A percentile compares a stretch with the other conserved stretches of the same genome.
phyloP scores from a whole-genome alignment of 2,888 invertebrate genomes.

The Caenorhabditis imperialis region DNA sequence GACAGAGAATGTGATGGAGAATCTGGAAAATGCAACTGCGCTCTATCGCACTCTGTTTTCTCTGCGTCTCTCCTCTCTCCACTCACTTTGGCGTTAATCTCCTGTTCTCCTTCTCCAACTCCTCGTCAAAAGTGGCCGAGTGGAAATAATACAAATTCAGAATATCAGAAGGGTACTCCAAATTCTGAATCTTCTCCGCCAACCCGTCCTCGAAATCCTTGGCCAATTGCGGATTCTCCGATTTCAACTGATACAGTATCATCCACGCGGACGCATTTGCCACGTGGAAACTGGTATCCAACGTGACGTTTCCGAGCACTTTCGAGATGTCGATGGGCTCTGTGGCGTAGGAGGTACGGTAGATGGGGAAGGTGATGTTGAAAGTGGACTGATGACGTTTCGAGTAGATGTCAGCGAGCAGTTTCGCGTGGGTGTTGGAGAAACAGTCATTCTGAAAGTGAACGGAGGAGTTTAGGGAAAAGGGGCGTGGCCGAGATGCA shows the following conservation, averaged over 20 bases:
- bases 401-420: conserved; percentile 68
- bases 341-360: conserved; percentile 63
- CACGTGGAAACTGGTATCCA: conserved; percentile 50
- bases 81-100: conserved; percentile 68
- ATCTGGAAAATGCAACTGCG: too few relatives aligned
- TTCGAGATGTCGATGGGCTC: conserved; percentile 72
- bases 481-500: not conserved
- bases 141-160: conserved; percentile 72
- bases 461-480: not conserved
- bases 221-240: conserved; percentile 46
- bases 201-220: conserved; percentile 67
- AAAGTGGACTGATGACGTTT: conserved; percentile 58
- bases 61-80: too few relatives aligned
- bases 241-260: conserved; percentile 70
- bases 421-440: conserved; percentile 67
- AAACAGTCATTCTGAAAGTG: conserved; percentile 70
- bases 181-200: conserved; percentile 54
- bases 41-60: too few relatives aligned
- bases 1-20: conserved; percentile 70
- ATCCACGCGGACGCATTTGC: conserved; percentile 68
- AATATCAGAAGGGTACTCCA: conserved; percentile 46
- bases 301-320: conserved; percentile 60
- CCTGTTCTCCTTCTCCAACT: conserved; percentile 69
- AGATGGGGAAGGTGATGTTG: conserved; percentile 72
- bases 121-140: conserved; percentile 72